Evolutionary conservation across 2,113 vertebrate genomes (phyloP).

Genomic region (Larimichthys polyactis): DNA sequence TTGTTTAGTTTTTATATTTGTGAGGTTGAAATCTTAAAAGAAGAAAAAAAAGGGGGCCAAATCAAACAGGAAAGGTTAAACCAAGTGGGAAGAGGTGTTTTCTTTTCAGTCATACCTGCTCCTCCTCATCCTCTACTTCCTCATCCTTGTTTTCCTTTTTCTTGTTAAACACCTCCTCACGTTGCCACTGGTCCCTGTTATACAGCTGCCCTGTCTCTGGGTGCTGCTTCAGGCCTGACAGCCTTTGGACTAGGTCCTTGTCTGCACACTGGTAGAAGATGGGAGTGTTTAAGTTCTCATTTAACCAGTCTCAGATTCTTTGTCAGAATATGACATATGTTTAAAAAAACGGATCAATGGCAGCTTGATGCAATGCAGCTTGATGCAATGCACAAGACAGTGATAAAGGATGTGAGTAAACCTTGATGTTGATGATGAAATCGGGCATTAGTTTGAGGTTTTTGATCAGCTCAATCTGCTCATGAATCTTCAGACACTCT

Average conservation of each 20-base stretch:
- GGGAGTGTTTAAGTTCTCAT: background rate
- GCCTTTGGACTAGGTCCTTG: slow-evolving; percentile 87
- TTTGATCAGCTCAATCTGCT: slow-evolving; percentile 91
- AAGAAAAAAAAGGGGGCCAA: background rate
- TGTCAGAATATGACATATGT: too few species aligned
- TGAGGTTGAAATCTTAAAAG: background rate
- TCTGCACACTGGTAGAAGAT: slow-evolving; percentile 87
- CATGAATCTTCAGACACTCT: slow-evolving; percentile 83
- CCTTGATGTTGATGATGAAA: slow-evolving; percentile 97
- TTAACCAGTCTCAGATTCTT: background rate
- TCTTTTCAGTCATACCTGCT: slow-evolving; percentile 47
- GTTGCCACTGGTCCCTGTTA: slow-evolving; percentile 86
- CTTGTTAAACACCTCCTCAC: slow-evolving; percentile 69
- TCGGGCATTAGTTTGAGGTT: slow-evolving; percentile 89
- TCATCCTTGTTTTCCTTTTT: slow-evolving; percentile 71
- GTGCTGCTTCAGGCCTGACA: slow-evolving; percentile 88
- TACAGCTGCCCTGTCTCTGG: slow-evolving; percentile 85
- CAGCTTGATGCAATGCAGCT: background rate
- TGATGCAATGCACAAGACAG: background rate
- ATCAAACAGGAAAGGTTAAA: background rate
- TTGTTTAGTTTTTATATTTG: background rate
- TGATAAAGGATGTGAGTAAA: slow-evolving; percentile 74
- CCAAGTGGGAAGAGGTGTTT: background rate
- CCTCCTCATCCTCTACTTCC: slow-evolving; percentile 64
- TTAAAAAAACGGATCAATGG: background rate